Conservation (phyloP, 64 coral and sea anemone genomes). For the Orbicella faveolata region DNA sequence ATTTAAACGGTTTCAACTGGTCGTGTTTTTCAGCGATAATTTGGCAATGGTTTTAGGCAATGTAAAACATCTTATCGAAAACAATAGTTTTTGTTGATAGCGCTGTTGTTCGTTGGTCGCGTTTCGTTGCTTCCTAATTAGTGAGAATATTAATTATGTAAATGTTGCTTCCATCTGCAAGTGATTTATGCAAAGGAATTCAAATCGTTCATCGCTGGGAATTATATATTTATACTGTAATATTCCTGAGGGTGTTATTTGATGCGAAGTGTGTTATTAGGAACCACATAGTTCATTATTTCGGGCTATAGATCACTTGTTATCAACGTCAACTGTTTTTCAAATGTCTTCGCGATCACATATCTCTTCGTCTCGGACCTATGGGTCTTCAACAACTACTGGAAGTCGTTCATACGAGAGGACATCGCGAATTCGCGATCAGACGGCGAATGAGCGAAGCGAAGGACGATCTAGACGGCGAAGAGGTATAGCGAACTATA, state of each 20-base stretch:
- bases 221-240: not conserved
- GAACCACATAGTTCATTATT: constrained; percentile 8
- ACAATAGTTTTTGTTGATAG: constrained; percentile 1
- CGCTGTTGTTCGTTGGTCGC: not conserved
- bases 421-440: not conserved
- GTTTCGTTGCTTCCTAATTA: constrained; percentile 15
- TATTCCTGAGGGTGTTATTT: not conserved
- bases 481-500: not conserved
- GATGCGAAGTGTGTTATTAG: not conserved
- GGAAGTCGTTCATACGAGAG: not conserved
- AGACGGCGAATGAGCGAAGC: not conserved
- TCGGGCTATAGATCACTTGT: not conserved
- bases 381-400: not conserved
- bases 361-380: not conserved
- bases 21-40: not conserved
- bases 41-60: not conserved
- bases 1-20: not conserved
- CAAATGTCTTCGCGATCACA: constrained; percentile 34
- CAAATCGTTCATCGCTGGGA: not conserved
- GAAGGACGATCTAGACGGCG: constrained; percentile 19
- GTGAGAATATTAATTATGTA: constrained; percentile 28
- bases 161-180: not conserved
- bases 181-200: constrained; percentile 16
- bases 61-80: not conserved
- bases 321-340: not conserved